phyloP scores from a whole-genome alignment of 2,113 vertebrate species.

The Urocolius indicus region DNA sequence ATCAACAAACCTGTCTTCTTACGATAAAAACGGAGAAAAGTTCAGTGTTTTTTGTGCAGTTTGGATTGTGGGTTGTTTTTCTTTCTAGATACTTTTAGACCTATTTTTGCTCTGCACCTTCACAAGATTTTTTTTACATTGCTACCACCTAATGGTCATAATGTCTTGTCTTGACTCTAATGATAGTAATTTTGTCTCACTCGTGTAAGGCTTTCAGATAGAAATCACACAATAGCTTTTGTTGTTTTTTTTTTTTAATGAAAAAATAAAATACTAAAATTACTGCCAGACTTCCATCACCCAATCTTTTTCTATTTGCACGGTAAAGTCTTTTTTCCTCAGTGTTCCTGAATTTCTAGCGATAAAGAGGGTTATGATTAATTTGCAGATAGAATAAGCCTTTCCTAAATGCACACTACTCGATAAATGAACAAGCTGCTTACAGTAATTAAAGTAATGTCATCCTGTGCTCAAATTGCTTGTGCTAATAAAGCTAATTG shows the following conservation, averaged over 20 bases:
- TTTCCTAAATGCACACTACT: slow-evolving; percentile 44
- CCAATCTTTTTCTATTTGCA: neutral
- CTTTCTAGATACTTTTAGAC: neutral
- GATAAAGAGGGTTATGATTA: slow-evolving; percentile 55
- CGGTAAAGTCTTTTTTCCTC: neutral
- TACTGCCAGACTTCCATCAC: slow-evolving; percentile 34
- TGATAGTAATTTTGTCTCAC: slow-evolving; percentile 64
- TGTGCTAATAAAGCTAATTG: slow-evolving; percentile 77
- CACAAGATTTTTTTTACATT: neutral
- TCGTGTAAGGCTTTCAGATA: slow-evolving; percentile 48
- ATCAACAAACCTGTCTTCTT: neutral
- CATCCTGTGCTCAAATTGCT: slow-evolving; percentile 68
- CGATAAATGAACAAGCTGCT: slow-evolving; percentile 68
- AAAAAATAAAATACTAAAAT: slow-evolving; percentile 67
- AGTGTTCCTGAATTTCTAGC: slow-evolving; percentile 28
- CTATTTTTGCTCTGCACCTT: neutral
- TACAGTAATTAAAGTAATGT: slow-evolving; percentile 71
- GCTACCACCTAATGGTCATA: slow-evolving; percentile 51
- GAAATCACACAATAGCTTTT: slow-evolving; percentile 53
- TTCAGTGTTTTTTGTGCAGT: neutral
- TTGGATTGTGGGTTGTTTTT: neutral
- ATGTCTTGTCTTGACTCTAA: slow-evolving; percentile 55
- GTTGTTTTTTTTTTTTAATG: slow-evolving; percentile 34
- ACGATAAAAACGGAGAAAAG: neutral
- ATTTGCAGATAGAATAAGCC: slow-evolving; percentile 58